Evolutionary conservation across 2,113 vertebrate species (phyloP), one percentile per base, ranked within the genome.

Genomic region (Mesitornis unicolor): DNA sequence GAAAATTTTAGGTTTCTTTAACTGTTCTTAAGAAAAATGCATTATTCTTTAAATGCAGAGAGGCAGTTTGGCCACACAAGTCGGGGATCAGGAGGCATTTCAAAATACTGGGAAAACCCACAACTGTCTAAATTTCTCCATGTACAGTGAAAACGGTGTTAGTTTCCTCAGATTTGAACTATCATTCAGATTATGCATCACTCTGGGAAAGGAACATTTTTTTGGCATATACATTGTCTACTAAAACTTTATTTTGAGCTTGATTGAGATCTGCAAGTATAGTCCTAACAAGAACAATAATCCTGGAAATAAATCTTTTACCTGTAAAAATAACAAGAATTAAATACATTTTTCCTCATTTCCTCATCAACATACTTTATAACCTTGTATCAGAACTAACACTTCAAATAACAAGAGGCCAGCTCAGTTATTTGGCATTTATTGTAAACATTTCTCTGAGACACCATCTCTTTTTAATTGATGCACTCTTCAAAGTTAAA

Each of bases 401-500:
- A 81, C 80, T 93, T 88, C 67, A 91, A 88, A 50, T 63, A 91
- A 89, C 69, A 70, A 78, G 64, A 83, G 69, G 29, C 28, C 70
- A 84, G 25, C 40, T 80, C 36, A 87, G 60, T 45, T 45, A 71
- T 76, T 76, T 93, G 74, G 65, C 87, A 89, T 91, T 95, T 93
- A 87, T 82, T 91, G 40, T 45, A 91, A 94, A 61, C 35, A 42
- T 76, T 82, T 84, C 38, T 89, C 78, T 36, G 28, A 91, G 82
- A 50, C 36, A 83, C 53, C 35, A 33, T 70, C 45, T 65, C 57
- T 85, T 84, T 87, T 90, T 93, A 96, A 93, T 65, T 94, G 81
- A 96, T 77, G 51, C 16, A 69, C 63, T 89, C 81, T 87, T 94
- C 81, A 73, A 91, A 91, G 84, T 69, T 91, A 89, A 87, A 95